A percentile compares a stretch with the other conserved stretches of the same genome.
Conservation (phyloP, 2,113 vertebrate species). For the Muscicapa adusta region DNA sequence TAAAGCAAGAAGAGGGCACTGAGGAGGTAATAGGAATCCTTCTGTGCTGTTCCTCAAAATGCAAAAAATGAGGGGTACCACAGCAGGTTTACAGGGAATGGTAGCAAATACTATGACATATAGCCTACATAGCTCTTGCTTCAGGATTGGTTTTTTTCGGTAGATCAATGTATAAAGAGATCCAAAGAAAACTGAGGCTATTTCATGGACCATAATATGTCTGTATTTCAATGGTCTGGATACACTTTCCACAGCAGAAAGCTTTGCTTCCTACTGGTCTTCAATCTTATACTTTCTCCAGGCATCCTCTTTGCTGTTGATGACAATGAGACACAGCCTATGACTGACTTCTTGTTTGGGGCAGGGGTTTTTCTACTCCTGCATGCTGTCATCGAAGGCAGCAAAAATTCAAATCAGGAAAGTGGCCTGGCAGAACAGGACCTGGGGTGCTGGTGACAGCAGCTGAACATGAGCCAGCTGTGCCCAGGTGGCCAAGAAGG, state of each 20-base stretch:
- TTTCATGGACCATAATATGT: background rate
- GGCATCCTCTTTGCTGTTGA: background rate
- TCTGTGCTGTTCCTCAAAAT: background rate
- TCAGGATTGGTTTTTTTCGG: background rate
- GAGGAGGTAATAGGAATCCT: background rate
- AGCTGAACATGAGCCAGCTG: background rate
- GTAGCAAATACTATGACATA: background rate
- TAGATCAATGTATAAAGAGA: background rate
- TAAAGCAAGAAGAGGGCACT: background rate
- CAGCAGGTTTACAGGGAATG: background rate
- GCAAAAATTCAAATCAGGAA: background rate
- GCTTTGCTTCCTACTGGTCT: background rate
- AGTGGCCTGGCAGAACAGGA: background rate
- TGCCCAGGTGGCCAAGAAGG: background rate
- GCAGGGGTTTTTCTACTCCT: background rate
- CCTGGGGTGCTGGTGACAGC: accelerated
- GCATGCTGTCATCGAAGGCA: accelerated
- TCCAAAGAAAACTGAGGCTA: background rate
- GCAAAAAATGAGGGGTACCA: background rate
- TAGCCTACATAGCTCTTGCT: background rate
- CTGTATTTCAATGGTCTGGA: background rate
- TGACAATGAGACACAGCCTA: background rate
- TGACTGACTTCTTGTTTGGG: background rate
- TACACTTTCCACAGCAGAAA: background rate
- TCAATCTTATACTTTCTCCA: background rate